phyloP scores from a whole-genome alignment of 2,113 vertebrate genomes.

The Ptychochromis oligacanthus region DNA sequence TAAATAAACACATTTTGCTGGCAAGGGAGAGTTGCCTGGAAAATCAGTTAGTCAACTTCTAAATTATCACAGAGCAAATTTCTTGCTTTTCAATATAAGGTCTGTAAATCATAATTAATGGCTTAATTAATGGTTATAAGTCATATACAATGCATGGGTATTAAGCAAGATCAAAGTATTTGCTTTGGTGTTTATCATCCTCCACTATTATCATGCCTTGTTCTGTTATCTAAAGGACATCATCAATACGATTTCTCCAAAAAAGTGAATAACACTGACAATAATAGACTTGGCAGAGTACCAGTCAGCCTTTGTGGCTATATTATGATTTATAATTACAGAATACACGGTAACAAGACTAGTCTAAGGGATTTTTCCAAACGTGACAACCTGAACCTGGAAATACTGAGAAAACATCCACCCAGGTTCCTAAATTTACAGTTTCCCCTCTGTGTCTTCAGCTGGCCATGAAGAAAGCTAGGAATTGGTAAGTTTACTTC shows the following conservation, averaged over 20 bases:
- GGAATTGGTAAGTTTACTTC: slow-evolving; percentile 9
- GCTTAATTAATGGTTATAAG: background rate
- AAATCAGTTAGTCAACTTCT: background rate
- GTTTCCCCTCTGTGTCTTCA: background rate
- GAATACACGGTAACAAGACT: background rate
- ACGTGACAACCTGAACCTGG: background rate
- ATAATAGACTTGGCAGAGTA: background rate
- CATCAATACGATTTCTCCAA: background rate
- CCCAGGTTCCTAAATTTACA: background rate
- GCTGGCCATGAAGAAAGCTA: background rate
- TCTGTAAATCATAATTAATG: background rate
- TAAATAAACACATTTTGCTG: background rate
- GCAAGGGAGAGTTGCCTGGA: background rate
- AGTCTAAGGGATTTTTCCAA: background rate
- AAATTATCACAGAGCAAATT: background rate
- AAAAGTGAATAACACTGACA: background rate
- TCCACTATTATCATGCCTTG: background rate
- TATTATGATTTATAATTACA: background rate
- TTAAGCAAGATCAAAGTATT: background rate
- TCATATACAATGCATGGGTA: background rate
- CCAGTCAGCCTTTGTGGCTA: background rate
- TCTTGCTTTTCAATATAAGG: background rate
- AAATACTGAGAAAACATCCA: background rate
- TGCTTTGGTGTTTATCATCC: background rate
- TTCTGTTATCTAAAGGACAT: background rate